phyloP scores from a whole-genome alignment of 1,140 invertebrate genomes.

The Atta colombica region DNA sequence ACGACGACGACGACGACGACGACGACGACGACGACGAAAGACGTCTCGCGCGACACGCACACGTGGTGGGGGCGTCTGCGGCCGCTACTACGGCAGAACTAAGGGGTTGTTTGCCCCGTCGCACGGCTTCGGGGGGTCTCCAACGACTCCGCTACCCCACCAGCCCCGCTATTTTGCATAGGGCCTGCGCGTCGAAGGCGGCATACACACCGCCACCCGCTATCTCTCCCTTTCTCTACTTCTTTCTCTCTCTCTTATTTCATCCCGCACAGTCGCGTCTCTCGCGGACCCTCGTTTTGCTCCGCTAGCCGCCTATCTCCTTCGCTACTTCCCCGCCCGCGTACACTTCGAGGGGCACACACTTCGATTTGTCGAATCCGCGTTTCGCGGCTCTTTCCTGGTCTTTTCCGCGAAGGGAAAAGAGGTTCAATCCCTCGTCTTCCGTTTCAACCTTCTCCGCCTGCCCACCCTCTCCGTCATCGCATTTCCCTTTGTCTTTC shows the following conservation, averaged over 20 bases:
- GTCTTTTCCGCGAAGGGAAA: conserved; percentile 61
- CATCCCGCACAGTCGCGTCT: conserved; percentile 68
- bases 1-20: conserved; percentile 69
- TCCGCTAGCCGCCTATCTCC: conserved; percentile 36
- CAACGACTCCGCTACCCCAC: conserved; percentile 74
- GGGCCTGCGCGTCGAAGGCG: conserved; percentile 84
- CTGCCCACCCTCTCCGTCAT: background rate
- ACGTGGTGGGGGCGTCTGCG: conserved; percentile 86
- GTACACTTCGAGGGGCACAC: conserved; percentile 68
- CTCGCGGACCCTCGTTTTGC: conserved; percentile 55
- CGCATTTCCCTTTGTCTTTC: conserved; percentile 33
- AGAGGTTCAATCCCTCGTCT: conserved; percentile 64
- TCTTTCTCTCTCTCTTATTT: conserved; percentile 61
- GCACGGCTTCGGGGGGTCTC: conserved; percentile 79
- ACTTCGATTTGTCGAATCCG: conserved; percentile 85
- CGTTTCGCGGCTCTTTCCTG: conserved; percentile 78
- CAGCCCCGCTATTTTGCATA: conserved; percentile 84
- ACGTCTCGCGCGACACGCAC: conserved; percentile 79
- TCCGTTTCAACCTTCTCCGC: conserved; percentile 56
- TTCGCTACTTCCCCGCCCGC: conserved; percentile 62
- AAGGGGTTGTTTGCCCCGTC: conserved; percentile 86
- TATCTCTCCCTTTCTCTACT: conserved; percentile 25
- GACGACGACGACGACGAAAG: conserved; percentile 77
- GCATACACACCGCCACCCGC: conserved; percentile 67
- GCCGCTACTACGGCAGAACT: conserved; percentile 84